Evolutionary conservation across 2,113 vertebrate genomes (phyloP), one percentile per base, ranked within the genome.

Genomic region (Candoia aspera): DNA sequence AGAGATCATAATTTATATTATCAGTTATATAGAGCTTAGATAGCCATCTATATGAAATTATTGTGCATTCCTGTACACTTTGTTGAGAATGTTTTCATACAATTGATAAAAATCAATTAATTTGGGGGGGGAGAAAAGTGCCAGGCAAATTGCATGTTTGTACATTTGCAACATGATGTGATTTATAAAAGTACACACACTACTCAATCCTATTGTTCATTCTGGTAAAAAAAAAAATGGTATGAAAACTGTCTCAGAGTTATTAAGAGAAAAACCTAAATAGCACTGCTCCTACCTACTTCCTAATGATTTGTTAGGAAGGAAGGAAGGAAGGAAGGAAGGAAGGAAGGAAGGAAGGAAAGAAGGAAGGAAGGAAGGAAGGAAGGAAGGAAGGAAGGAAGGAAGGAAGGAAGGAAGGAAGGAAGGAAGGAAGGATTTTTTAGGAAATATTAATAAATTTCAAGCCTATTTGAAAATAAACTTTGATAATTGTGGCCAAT

Each of bases 91-190:
- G 2, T 29, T 91, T 84, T 90, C 24, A 94, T 13, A 87, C 11
- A 92, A 91, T 84, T 83, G 64, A 89, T 90, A 24, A 88, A 49
- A 59, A 90, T 79, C 37, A 88, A 84, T 60, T 53, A 54, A 83
- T 26, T 37, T 79, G 33, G 9, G 8, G 68, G n/a, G 68, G 17
- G 42, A 42, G 42, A 42, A 42, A 26, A 58, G 23, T 59, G 33
- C 42, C 37, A 60, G 42, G 42, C 53, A 58, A n/a, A n/a, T 89
- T 46, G 53, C 42, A n/a, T 1, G 37, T 91, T 90, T 0, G 0
- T 64, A 11, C 13, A 59, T 91, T 90, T 0, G 0, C 64, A 29
- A 12, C 60, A 49, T 23, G n/a, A 17, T 68, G 33, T 29, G 15
- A 2, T 64, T 23, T 89, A 42, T 26, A 37, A 46, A 92, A 33